A percentile compares a stretch with the other conserved stretches of the same genome.
Evolutionary conservation across 2,797 vertebrate genomes (phyloP).

Genomic region (Spatula versicolor): DNA sequence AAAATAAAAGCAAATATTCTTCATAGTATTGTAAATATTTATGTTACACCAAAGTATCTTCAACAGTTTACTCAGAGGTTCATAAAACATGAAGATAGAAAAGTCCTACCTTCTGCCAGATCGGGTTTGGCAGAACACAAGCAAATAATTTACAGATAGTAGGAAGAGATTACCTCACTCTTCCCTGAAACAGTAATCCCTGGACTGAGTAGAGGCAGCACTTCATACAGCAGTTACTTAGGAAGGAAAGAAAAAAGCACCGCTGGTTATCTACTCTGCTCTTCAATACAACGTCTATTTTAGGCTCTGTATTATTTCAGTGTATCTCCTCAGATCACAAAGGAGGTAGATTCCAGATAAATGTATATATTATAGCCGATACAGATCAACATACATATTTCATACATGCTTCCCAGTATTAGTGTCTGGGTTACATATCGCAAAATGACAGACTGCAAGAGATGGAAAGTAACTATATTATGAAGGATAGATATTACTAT

Average conservation of each 20-base stretch:
- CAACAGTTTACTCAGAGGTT: background rate
- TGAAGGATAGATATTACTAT: too few species aligned
- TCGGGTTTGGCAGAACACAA: background rate
- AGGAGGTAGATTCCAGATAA: background rate
- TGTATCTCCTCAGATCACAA: background rate
- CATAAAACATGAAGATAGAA: background rate
- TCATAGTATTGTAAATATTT: background rate
- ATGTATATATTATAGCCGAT: background rate
- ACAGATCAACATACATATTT: background rate
- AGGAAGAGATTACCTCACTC: background rate
- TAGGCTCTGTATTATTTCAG: background rate
- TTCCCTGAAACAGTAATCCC: background rate
- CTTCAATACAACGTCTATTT: background rate
- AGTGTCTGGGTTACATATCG: too few species aligned
- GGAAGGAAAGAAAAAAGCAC: background rate
- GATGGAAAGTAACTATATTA: too few species aligned
- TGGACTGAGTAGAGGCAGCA: background rate
- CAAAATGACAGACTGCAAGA: background rate
- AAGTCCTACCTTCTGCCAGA: background rate
- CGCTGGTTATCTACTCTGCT: background rate
- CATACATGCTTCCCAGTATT: background rate
- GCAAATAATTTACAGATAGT: background rate
- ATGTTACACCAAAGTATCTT: background rate
- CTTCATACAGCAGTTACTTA: background rate
- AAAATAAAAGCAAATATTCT: background rate